Percentiles rank a stretch among this genome's conserved stretches.
Conservation (phyloP, 53 echinoderm and acorn worm genomes). For the Arbacia lixula region DNA sequence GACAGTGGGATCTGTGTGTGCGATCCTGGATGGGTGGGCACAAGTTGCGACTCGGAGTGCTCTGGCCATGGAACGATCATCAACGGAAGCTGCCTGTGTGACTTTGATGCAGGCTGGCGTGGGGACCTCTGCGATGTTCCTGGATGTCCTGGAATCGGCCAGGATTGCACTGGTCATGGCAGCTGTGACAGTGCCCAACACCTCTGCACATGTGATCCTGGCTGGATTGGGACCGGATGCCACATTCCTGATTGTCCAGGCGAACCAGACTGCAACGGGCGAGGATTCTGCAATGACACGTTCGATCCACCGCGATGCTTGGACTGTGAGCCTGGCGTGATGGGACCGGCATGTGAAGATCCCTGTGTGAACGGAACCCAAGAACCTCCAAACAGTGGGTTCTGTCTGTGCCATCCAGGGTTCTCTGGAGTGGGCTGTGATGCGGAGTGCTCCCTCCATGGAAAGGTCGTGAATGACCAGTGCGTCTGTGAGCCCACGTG, state of each 20-base stretch:
- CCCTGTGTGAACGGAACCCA: constrained; percentile 83
- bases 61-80: constrained; percentile 84
- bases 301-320: constrained; percentile 87
- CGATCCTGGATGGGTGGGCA: constrained; percentile 84
- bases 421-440: constrained; percentile 91
- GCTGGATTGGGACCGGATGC: constrained; percentile 85
- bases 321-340: constrained; percentile 81
- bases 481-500: constrained; percentile 78
- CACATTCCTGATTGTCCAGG: constrained; percentile 88
- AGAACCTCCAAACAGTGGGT: constrained; percentile 84
- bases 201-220: constrained; percentile 79
- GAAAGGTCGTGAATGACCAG: constrained; percentile 59
- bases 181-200: constrained; percentile 87
- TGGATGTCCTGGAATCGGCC: constrained; percentile 83
- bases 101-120: constrained; percentile 85
- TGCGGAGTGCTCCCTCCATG: constrained; percentile 86
- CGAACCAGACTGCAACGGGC: constrained; percentile 78
- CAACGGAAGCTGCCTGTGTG: constrained; percentile 70
- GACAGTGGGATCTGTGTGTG: constrained; percentile 85
- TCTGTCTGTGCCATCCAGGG: constrained; percentile 72
- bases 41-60: constrained; percentile 88
- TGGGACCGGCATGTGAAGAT: constrained; percentile 95
- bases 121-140: constrained; percentile 89
- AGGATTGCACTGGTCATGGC: constrained; percentile 85
- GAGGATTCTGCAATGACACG: constrained; percentile 79